Evolutionary conservation across 2,888 invertebrate genomes (phyloP), one percentile per base, ranked within the genome.

Genomic region (Calephelis perditalis): DNA sequence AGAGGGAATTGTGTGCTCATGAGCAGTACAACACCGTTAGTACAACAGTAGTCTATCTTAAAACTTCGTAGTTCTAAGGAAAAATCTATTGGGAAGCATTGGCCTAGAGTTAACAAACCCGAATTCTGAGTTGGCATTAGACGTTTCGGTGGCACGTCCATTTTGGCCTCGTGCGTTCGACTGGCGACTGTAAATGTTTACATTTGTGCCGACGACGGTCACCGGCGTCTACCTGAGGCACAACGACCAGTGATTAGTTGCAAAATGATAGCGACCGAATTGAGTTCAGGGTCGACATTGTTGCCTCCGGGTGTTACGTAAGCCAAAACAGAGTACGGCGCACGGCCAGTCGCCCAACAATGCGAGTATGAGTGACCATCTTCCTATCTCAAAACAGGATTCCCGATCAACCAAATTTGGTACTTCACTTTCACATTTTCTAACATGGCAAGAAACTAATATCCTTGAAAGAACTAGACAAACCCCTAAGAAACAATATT

Each of bases 141-240:
- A 44, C 8, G 59, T 59, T 54, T 55, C 61, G 74, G 76, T 73
- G 73, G 75, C 87, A 87, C 88, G 89, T 86, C 76, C 83, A 71
- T 71, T 58, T 64, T 81, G 87, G 78, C 89, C 89, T 89, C 86
- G 89, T 67, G 74, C 71, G 78, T 71, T 78, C 81, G 84, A 74
- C 78, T 73, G 72, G 73, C 82, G 87, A 86, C 84, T 89, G 89
- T 84, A 82, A 90, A 90, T 90, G 90, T 89, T 90, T 89, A 90
- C 87, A 90, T 90, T 89, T 89, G 81, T 79, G 76, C 82, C 82
- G 82, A 78, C 77, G 77, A 76, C 77, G 79, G 77, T 73, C 76
- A 74, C 76, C 75, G 76, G 74, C 72, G 68, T 68, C 70, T 66
- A 68, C 69, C 72, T 68, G 69, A 67, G 74, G 73, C 77, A 75